Evolutionary conservation across 2,113 vertebrate genomes (phyloP).

Genomic region (Gymnarchus niloticus): DNA sequence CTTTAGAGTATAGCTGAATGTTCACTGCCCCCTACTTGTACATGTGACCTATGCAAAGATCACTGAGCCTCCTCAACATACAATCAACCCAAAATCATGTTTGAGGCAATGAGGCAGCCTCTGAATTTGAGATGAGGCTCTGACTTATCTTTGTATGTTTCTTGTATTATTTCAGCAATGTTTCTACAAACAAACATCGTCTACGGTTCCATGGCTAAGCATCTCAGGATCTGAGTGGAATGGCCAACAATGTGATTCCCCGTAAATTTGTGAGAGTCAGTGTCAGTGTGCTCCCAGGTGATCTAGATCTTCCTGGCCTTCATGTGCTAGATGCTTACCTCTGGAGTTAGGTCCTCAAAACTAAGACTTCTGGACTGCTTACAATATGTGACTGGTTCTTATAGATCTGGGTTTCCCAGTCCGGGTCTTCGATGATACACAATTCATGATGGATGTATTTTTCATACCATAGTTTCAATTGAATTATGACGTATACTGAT

Average conservation of each 20-base stretch:
- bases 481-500: not conserved
- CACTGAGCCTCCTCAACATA: not conserved
- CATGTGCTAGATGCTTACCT: not conserved
- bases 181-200: not conserved
- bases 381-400: not conserved
- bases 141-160: not conserved
- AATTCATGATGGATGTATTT: not conserved
- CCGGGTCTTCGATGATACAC: not conserved
- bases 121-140: not conserved
- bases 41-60: not conserved
- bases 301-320: not conserved
- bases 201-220: not conserved
- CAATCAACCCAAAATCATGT: not conserved
- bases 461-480: too few species aligned
- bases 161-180: not conserved
- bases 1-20: not conserved
- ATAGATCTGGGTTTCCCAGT: not conserved
- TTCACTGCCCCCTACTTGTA: not conserved
- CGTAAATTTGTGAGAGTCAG: not conserved
- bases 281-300: not conserved
- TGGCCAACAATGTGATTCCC: not conserved
- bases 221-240: not conserved
- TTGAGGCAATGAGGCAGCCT: not conserved
- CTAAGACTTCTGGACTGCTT: too few species aligned
- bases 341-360: not conserved